Conservation (phyloP, 2,888 invertebrate genomes). For the Anagyrus pseudococci region DNA sequence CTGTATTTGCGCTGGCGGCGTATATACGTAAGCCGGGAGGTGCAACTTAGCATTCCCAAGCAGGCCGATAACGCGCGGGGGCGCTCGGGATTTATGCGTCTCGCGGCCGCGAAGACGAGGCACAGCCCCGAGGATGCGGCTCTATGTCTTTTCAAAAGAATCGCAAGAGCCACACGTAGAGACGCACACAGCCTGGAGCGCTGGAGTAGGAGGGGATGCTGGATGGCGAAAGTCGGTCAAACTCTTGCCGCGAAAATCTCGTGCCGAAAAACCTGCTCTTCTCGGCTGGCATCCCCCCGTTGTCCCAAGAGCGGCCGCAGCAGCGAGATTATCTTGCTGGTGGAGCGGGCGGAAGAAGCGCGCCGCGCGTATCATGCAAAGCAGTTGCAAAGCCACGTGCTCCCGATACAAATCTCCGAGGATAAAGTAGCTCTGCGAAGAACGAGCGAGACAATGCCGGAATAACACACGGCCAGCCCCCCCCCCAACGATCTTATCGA, state of each 20-base stretch:
- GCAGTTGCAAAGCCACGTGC: constrained; percentile 7
- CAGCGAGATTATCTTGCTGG: neutral
- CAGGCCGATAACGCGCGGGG: neutral
- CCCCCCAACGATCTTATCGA: too few relatives aligned
- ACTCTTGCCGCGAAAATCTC: constrained; percentile 2
- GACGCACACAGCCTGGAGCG: too few relatives aligned
- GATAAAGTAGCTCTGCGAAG: neutral
- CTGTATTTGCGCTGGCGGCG: too few relatives aligned
- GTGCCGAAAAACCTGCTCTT: constrained; percentile 1
- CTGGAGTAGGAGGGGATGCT: neutral
- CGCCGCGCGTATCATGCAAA: neutral
- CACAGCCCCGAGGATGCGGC: too few relatives aligned
- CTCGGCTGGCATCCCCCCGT: too few relatives aligned
- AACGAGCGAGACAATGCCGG: constrained; percentile 11
- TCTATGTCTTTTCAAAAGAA: neutral
- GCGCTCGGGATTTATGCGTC: neutral
- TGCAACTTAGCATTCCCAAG: too few relatives aligned
- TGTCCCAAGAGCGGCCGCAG: too few relatives aligned
- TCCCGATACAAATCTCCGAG: constrained; percentile 13
- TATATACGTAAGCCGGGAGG: too few relatives aligned
- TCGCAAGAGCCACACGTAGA: neutral
- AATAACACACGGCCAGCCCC: too few relatives aligned
- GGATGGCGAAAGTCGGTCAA: constrained; percentile 23
- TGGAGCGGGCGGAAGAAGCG: neutral
- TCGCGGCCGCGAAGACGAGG: neutral